phyloP scores from a whole-genome alignment of 2,888 invertebrate species.

The Mactromeris polynyma region DNA sequence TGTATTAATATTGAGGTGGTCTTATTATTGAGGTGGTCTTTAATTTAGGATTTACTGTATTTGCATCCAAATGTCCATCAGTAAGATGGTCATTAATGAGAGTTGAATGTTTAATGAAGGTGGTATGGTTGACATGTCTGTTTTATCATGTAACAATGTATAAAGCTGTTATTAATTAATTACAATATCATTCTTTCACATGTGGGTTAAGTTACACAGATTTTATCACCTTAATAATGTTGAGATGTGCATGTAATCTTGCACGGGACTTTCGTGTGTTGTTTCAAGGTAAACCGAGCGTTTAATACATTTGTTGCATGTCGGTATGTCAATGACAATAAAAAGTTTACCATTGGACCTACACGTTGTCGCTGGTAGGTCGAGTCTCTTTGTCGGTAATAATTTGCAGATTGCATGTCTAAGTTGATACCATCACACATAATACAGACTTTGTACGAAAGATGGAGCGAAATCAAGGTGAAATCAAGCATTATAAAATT shows the following conservation, averaged over 20 bases:
- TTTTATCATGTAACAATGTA: not conserved
- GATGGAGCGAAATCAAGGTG: not conserved
- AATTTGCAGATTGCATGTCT: not conserved
- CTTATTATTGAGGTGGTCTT: no score
- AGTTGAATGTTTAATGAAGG: no score
- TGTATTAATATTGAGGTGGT: no score
- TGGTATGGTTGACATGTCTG: not conserved
- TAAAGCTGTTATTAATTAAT: not conserved
- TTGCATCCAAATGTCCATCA: no score
- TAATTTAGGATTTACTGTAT: no score
- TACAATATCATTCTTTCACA: not conserved
- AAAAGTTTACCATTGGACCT: not conserved
- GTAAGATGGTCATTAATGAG: no score
- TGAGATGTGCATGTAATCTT: not conserved
- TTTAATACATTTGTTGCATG: constrained; percentile 12
- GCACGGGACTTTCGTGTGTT: not conserved
- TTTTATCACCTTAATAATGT: not conserved
- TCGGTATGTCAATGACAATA: not conserved
- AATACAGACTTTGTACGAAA: not conserved
- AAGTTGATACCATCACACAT: not conserved
- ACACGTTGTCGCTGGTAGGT: not conserved
- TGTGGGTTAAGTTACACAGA: not conserved
- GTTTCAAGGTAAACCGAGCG: not conserved
- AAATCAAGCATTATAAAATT: not conserved
- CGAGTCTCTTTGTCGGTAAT: constrained; percentile 5